Conservation (phyloP, 2,888 invertebrate species). For the Caenorhabditis japonica region DNA sequence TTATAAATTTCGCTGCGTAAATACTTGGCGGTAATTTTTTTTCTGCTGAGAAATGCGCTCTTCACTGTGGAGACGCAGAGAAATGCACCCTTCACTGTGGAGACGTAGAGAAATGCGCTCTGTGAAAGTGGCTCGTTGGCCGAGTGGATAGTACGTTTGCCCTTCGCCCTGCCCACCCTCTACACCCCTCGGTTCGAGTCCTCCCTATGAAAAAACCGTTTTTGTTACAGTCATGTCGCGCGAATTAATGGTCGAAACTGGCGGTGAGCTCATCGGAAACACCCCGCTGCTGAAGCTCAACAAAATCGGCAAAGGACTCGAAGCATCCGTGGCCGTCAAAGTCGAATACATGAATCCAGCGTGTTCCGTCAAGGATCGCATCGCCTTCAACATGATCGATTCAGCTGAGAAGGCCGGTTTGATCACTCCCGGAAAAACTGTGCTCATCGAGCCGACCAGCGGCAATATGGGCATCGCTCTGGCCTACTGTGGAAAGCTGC, state of each 20-base stretch:
- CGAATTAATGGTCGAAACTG: conserved; percentile 51
- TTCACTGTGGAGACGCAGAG: too few relatives aligned
- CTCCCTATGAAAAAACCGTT: too few relatives aligned
- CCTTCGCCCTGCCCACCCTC: too few relatives aligned
- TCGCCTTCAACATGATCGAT: conserved; percentile 73
- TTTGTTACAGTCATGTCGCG: too few relatives aligned
- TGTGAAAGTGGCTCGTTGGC: too few relatives aligned
- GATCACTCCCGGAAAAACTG: conserved; percentile 68
- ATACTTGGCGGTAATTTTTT: too few relatives aligned
- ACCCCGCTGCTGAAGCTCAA: conserved; percentile 71
- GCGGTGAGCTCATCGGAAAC: conserved; percentile 66
- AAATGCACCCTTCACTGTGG: too few relatives aligned
- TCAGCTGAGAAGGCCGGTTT: conserved; percentile 66
- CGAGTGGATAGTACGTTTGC: too few relatives aligned
- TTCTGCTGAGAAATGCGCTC: too few relatives aligned
- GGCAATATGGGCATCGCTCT: conserved; percentile 77
- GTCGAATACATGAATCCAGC: conserved; percentile 76
- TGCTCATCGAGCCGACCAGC: conserved; percentile 71
- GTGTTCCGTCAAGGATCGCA: conserved; percentile 75
- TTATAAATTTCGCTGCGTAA: too few relatives aligned
- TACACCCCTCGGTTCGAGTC: too few relatives aligned
- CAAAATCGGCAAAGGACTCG: conserved; percentile 66
- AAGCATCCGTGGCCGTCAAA: conserved; percentile 72
- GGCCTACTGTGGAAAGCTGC: conserved; percentile 60
- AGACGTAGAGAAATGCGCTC: too few relatives aligned